Base-by-base conservation (phyloP, 1,140 invertebrate genomes). In the Drosophila nannoptera region DNA sequence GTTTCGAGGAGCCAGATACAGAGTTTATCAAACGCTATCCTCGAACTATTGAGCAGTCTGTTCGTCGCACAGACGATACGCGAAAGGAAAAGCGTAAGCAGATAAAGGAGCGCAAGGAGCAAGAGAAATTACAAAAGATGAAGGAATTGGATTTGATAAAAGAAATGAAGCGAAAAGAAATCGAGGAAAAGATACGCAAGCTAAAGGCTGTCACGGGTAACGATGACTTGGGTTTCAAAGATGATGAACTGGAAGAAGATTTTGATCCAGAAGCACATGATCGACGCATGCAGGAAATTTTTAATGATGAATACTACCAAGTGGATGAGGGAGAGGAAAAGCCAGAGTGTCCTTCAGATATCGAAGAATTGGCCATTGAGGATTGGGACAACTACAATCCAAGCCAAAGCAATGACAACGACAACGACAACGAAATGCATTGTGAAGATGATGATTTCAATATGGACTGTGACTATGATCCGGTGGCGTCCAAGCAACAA, bases 1-100 rank as follows among this genome's bases (percentile, higher is more conserved):
- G 98, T 75, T 99, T 95, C 90, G 97, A 99, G 91, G 97, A 99
- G 90, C 97, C 97, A 0, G 97, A 98, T 91, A 92, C 94, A 53
- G 96, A 98, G 78, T 98, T 97, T 91, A 93, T 97, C 14, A 97
- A 97, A 91, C 91, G 95, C 12, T 99, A 96, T 92, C 97, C 98
- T 0, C 92, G 98, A 75, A 97, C 94, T 0, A 93, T 99, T 73
- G 93, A 95, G 69, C 93, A 95, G 89, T 95, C 96, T 4, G 90
- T 99, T 56, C 92, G 98, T 33, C 93, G 92, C 29, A 95, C 94
- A 77, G 94, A 98, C 87, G 94, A 94, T 35, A 93, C 92, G 62
- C 92, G 97, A 59, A 93, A 96, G 53, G 88, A 94, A 22, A 96
- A 97, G 80, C 91, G 96, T 52, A 92, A 92, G 16, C 94, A 96